Base-by-base conservation (phyloP, 2,888 invertebrate genomes). In the Eudasyphora cyanicolor region DNA sequence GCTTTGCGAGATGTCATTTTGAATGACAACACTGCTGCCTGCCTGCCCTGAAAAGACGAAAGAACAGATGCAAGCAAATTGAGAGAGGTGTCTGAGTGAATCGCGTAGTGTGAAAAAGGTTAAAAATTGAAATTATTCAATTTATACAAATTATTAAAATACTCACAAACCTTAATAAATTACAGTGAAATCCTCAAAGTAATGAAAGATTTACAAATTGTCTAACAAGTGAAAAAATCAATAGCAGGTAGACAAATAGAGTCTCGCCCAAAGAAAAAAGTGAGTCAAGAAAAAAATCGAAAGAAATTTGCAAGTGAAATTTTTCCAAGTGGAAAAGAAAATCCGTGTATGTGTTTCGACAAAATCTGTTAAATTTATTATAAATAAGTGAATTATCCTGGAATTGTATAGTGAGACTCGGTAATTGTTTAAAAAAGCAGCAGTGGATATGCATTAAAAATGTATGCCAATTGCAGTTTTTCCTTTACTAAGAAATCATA, bases 21-120 rank as follows among this genome's bases (percentile, higher is more conserved):
- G 10, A 54, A 49, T 29, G 14, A 3, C 1, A 76, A 7, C 71
- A 49, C 76, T 64, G n/a, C n/a, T n/a, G n/a, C n/a, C n/a, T n/a
- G n/a, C n/a, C n/a, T n/a, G 60, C 71, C 54, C 42, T 67, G 38
- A 19, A 64, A 82, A 73, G 76, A 76, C 6, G 38, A 76, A 78
- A 85, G 85, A n/a, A 86, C 86, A 86, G 87, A 87, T 85, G 86
- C 75, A 79, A 83, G 82, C 79, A 85, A 85, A 85, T 85, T 86
- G 82, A 62, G 70, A n/a, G 67, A 80, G 82, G 67, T 83, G 81
- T 85, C 82, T 85, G 76, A 82, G 81, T 74, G 78, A 62, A 76
- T 62, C 83, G 83, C 83, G 79, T 80, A 76, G 77, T 80, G 69
- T 80, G 69, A 38, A 35, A 42, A 57, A 21, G 42, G n/a, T 82